Percentiles rank a stretch among this genome's conserved stretches.
Conservation (phyloP, 2,888 invertebrate species). For the Colletes collaris region DNA sequence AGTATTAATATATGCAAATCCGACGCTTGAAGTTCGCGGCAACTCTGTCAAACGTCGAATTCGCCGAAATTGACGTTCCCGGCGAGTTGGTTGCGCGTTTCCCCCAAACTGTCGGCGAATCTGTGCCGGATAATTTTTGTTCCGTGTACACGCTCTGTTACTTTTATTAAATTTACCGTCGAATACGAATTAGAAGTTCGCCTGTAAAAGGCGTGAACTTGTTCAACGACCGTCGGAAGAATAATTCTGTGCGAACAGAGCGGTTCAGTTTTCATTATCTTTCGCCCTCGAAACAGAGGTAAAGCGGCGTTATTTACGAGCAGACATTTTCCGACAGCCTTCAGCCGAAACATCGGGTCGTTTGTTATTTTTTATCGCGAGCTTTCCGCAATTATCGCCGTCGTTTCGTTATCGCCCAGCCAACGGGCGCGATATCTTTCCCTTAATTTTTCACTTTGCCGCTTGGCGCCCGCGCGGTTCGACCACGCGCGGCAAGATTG, state of each 20-base stretch:
- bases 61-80: neutral
- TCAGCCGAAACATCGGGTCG: slow-evolving; percentile 37
- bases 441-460: slow-evolving; percentile 54
- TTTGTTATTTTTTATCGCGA: slow-evolving; percentile 55
- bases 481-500: slow-evolving; percentile 36
- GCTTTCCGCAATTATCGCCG: slow-evolving; percentile 53
- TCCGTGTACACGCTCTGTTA: neutral
- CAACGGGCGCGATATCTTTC: slow-evolving; percentile 33
- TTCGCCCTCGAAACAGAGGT: neutral
- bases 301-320: slow-evolving; percentile 27
- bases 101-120: neutral
- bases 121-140: neutral
- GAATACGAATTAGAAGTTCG: too few species aligned
- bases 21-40: slow-evolving; percentile 1
- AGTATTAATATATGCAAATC: slow-evolving; percentile 50
- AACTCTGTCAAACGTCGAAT: slow-evolving; percentile 30
- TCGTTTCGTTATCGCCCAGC: slow-evolving; percentile 40
- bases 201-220: neutral
- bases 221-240: neutral
- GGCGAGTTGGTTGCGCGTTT: neutral
- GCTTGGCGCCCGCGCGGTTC: slow-evolving; percentile 34
- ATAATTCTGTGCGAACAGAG: neutral
- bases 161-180: too few species aligned
- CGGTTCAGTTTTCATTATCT: slow-evolving; percentile 16
- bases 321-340: slow-evolving; percentile 22